A percentile compares a stretch with the other conserved stretches of the same genome.
phyloP scores from a whole-genome alignment of 2,888 invertebrate genomes.

The Sinhomidia bicolor region DNA sequence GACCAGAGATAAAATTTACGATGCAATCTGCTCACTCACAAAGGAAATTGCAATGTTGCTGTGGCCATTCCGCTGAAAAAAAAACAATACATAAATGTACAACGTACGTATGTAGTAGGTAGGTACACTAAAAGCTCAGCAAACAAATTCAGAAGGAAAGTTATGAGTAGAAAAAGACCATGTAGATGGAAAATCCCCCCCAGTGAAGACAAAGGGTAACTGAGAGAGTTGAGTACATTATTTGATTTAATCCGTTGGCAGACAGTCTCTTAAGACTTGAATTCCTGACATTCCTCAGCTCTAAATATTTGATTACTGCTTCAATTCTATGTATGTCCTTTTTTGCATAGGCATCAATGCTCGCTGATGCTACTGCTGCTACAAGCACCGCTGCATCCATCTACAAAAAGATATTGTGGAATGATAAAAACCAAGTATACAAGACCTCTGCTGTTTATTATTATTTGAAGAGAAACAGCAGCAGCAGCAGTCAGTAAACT shows the following conservation, averaged over 20 bases:
- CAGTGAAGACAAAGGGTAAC: conserved; percentile 62
- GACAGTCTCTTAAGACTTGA: conserved; percentile 71
- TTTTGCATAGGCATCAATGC: conserved; percentile 63
- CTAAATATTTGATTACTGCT: conserved; percentile 74
- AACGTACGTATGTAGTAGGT: not conserved
- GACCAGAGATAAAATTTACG: conserved; percentile 58
- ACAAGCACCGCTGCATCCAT: conserved; percentile 29
- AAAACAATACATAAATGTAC: not conserved
- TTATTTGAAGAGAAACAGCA: conserved; percentile 4
- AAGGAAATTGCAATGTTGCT: conserved; percentile 55
- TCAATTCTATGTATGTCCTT: conserved; percentile 68
- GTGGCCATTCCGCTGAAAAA: conserved; percentile 68
- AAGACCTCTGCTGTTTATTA: conserved; percentile 13
- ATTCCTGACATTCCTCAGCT: conserved; percentile 73
- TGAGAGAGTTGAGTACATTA: conserved; percentile 70
- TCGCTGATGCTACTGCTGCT: not conserved
- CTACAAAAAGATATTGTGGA: conserved; percentile 60
- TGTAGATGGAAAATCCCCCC: conserved; percentile 33
- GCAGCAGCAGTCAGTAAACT: conserved; percentile 41
- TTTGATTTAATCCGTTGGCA: conserved; percentile 72
- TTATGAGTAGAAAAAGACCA: conserved; percentile 45
- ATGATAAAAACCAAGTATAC: conserved; percentile 13
- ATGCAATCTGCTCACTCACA: conserved; percentile 49
- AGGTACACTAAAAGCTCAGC: not conserved
- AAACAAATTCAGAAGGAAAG: not conserved